Base-by-base conservation (phyloP, 1,140 invertebrate genomes). In the Heliconius eleuchia region DNA sequence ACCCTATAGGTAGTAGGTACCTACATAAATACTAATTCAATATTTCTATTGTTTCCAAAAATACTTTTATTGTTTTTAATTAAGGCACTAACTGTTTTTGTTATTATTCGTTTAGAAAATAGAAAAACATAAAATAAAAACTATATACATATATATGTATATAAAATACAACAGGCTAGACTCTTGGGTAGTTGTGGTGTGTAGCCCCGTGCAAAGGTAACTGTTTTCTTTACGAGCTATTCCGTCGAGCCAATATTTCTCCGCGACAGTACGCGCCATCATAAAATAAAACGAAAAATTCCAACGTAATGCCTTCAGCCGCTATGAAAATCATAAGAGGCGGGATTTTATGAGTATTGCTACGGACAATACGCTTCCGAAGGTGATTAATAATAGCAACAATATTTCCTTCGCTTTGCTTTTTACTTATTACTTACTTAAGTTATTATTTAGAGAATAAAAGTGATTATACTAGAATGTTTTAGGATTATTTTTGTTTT, bases 221-320 rank as follows among this genome's bases (percentile, higher is more conserved):
- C 90, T 86, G 90, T 90, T 91, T 91, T 91, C 92, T 93, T 94
- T 94, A 94, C 91, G 92, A 94, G 89, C 92, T 92, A 94, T 94
- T 94, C 89, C 91, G 90, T 85, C 85, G 90, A 94, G 90, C 92
- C 92, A 94, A 93, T 94, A 94, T 94, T 92, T 93, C 92, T 92
- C 85, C 89, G 91, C 91, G 91, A 93, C 92, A 93, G 92, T 90
- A 90, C 92, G 91, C 90, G 89, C 90, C 87, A 89, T 89, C 92
- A 93, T 94, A 94, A 94, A 94, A 93, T 94, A 94, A 94, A 94
- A 94, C 92, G 92, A 94, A 94, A 94, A 94, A 94, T 94, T 94
- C 92, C 91, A 88, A 86, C 88, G 86, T 85, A 87, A 88, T 89
- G 85, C 88, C 87, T 86, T 84, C 82, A 88, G 90, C 88, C 80